These are phyloP conservation scores for Phrynocephalus forsythii DNA, from an alignment of 2,797 vertebrate genomes.

Conservation along the genomic window DNA sequence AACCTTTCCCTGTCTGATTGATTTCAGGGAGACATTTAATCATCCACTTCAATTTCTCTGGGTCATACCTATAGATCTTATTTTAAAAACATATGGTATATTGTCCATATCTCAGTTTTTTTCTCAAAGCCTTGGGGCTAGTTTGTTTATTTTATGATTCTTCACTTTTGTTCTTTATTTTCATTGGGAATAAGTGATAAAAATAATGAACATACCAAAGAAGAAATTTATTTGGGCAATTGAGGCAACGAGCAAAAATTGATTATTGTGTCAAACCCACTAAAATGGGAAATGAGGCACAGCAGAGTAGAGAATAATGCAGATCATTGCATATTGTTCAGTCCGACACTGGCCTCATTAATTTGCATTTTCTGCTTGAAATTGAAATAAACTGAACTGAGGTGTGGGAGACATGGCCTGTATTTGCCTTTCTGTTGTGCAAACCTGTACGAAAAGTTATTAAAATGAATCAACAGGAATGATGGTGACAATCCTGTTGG, in stretches of 20 bases:
- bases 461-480: not conserved
- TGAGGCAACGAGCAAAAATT: not conserved
- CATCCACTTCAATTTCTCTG: not conserved
- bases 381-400: not conserved
- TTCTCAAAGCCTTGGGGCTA: not conserved
- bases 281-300: slow-evolving; percentile 8
- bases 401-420: not conserved
- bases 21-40: not conserved
- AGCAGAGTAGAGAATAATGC: not conserved
- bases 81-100: not conserved
- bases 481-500: too few species aligned
- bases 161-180: slow-evolving; percentile 8
- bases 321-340: slow-evolving; percentile 14
- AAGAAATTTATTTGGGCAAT: not conserved
- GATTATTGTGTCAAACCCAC: not conserved
- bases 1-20: not conserved
- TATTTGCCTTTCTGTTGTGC: not conserved
- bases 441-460: not conserved
- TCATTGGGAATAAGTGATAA: not conserved
- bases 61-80: not conserved
- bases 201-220: not conserved
- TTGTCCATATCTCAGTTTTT: not conserved
- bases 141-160: not conserved
- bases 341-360: not conserved
- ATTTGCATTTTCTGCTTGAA: not conserved